Base-by-base conservation (phyloP, 64 coral and sea anemone species). In the Pocillopora verrucosa region DNA sequence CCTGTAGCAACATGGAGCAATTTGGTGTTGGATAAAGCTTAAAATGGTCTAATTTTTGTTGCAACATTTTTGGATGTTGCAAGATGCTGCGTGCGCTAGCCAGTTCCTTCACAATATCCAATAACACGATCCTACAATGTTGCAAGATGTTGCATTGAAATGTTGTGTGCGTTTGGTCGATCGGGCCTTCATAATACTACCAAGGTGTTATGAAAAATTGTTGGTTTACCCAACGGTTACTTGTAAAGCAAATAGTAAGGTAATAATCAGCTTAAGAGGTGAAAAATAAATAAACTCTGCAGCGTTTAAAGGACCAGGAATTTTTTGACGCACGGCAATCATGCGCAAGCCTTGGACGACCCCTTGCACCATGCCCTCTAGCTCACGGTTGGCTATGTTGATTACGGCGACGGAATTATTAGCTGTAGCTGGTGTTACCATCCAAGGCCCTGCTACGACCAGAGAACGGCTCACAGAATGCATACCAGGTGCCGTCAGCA, bases 371-470 rank as follows among this genome's bases (percentile, higher is more conserved):
- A 26, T 80, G 60, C 88, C 88, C 16, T 89, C 41, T n/a, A 89
- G 11, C 77, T 89, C 34, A 59, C 19, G 38, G 24, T 63, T 80
- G 13, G 76, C 61, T 0, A 37, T 68, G 57, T 89, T 70, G 65
- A 89, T 89, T 51, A 89, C 80, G 61, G 65, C 88, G 9, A 80
- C 76, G 13, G 88, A 70, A n/a, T 80, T 80, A 24, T 16, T 68
- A 19, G 65, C 78, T 3, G 88, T 81, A 34, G 88, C 88, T 22
- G 88, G 88, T 13, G 88, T 72, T 67, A 90, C 69, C 24, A 90
- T 62, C 88, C 88, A 90, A 17, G 64, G 17, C 4, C 77, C 88
- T 1, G 62, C 36, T 0, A 74, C 58, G 13, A 82, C 16, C 37
- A 81, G 69, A 2, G 65, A 7, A 20, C 88, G 77, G 7, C 45